Conservation (phyloP, 2,797 vertebrate genomes). For the Florisuga fusca region DNA sequence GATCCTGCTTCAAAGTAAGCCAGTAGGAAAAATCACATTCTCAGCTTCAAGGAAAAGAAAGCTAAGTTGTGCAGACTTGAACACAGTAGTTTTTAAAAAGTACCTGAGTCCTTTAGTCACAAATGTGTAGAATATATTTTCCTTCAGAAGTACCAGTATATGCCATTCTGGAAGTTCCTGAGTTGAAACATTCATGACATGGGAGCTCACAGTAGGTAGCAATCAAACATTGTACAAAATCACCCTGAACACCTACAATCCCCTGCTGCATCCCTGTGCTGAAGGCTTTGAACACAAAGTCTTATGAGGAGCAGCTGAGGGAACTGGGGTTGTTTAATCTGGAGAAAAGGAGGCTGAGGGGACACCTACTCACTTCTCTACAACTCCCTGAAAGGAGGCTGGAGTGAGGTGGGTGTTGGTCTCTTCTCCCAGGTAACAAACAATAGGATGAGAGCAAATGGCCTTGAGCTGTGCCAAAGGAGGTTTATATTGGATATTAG, state of each 20-base stretch:
- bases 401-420: too few species aligned
- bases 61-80: not conserved
- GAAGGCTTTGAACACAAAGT: not conserved
- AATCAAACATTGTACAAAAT: accelerated
- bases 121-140: not conserved
- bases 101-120: not conserved
- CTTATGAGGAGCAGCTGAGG: too few species aligned
- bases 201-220: accelerated
- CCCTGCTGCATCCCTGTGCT: not conserved
- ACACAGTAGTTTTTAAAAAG: not conserved
- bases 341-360: too few species aligned
- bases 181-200: not conserved
- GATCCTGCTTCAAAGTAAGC: not conserved
- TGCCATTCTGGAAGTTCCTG: not conserved
- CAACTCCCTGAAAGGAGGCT: too few species aligned
- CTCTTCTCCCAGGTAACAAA: too few species aligned
- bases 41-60: not conserved
- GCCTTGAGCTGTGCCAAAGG: too few species aligned
- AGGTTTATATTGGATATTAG: too few species aligned
- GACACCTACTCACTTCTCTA: too few species aligned
- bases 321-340: too few species aligned
- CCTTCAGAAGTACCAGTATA: not conserved
- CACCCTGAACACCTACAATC: accelerated
- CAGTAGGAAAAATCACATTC: not conserved
- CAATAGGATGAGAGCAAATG: too few species aligned